Percentiles rank a stretch among this genome's conserved stretches.
These are phyloP conservation scores for Halcyon senegalensis DNA, from an alignment of 2,113 vertebrate species.

Conservation along the genomic window DNA sequence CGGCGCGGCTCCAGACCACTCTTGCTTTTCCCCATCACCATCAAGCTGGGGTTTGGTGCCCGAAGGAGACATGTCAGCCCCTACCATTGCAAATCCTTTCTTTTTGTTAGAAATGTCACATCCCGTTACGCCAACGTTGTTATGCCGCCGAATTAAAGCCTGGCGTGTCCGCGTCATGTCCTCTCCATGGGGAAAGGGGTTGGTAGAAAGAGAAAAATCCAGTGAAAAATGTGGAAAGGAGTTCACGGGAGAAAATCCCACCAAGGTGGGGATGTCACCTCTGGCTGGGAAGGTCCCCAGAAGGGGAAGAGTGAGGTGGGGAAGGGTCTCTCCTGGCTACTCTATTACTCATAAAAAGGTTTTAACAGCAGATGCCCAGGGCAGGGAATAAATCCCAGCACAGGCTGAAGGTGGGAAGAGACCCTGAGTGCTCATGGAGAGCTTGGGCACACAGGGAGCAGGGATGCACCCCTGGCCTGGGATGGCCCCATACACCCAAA, in stretches of 20 bases:
- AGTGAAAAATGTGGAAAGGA: fast-evolving
- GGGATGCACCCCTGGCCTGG: not conserved
- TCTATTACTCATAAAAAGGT: fast-evolving
- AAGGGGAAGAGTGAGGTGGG: not conserved
- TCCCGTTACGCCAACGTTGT: not conserved
- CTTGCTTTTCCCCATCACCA: not conserved
- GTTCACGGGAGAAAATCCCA: not conserved
- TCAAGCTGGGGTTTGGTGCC: not conserved
- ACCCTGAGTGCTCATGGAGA: not conserved
- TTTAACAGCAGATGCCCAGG: not conserved
- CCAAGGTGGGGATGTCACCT: not conserved
- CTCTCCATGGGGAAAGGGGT: not conserved
- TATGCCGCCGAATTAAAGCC: not conserved
- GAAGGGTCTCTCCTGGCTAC: not conserved
- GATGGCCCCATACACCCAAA: not conserved
- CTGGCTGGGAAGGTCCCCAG: fast-evolving
- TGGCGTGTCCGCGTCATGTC: fast-evolving
- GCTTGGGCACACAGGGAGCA: too few relatives aligned
- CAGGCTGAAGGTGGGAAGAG: not conserved
- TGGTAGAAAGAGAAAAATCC: not conserved
- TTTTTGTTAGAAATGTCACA: not conserved
- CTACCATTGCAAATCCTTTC: fast-evolving
- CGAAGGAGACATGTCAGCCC: not conserved
- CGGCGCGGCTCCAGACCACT: not conserved
- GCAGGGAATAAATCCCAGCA: not conserved